Conservation (phyloP, 2,888 invertebrate genomes). For the Ischnura elegans region DNA sequence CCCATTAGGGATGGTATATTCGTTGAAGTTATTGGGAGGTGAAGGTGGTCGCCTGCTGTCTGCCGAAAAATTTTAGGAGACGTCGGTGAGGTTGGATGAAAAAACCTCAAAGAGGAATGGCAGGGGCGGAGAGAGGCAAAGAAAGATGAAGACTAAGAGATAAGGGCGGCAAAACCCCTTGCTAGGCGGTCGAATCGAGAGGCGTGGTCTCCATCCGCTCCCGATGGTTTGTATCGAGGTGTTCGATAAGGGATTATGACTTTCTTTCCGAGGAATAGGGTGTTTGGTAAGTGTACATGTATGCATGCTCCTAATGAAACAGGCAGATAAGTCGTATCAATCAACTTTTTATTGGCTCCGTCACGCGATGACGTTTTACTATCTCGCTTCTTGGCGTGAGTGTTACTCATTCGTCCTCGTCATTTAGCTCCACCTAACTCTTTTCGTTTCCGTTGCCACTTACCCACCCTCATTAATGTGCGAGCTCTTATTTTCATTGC, state of each 20-base stretch:
- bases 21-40: not conserved
- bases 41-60: not conserved
- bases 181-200: not conserved
- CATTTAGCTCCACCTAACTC: not conserved
- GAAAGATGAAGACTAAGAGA: not conserved
- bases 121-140: not conserved
- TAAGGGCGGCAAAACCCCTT: not conserved
- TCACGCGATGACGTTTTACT: not conserved
- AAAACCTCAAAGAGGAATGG: not conserved
- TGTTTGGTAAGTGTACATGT: constrained; percentile 40
- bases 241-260: constrained; percentile 65
- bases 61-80: not conserved
- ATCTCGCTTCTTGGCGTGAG: not conserved
- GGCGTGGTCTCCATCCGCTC: not conserved
- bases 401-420: not conserved
- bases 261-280: constrained; percentile 38
- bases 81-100: not conserved
- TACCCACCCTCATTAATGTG: not conserved
- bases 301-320: constrained; percentile 61
- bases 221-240: constrained; percentile 63
- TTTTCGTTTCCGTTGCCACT: not conserved
- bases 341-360: constrained; percentile 45
- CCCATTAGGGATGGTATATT: not conserved
- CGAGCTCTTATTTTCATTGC: not conserved
- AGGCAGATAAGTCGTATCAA: constrained; percentile 63